Percentiles rank a stretch among this genome's conserved stretches.
phyloP scores from a whole-genome alignment of 2,888 invertebrate species.

The Drosophila melanosoma region DNA sequence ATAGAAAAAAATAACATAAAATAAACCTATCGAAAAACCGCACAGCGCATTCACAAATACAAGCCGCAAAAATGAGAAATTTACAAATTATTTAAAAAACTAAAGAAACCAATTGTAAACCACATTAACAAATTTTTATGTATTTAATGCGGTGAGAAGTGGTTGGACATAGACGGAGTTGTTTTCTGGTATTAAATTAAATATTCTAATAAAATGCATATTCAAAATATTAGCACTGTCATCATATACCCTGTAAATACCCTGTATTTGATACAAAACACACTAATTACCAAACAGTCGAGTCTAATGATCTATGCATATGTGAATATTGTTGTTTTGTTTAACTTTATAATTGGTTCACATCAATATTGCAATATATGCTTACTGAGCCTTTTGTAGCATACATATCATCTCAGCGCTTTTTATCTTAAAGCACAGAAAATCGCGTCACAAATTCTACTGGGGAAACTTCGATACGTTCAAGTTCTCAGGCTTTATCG shows the following conservation, averaged over 20 bases:
- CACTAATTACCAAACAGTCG: background rate
- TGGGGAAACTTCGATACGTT: conserved; percentile 44
- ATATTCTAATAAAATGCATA: background rate
- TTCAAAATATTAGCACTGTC: background rate
- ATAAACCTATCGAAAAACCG: conserved; percentile 35
- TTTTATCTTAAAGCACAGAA: conserved; percentile 17
- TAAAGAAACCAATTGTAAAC: background rate
- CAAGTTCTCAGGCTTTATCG: conserved; percentile 59
- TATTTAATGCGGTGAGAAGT: background rate
- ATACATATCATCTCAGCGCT: conserved; percentile 23
- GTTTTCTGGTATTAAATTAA: background rate
- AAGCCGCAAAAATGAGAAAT: conserved; percentile 32
- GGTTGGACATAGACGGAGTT: background rate
- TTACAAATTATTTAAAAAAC: conserved; percentile 43
- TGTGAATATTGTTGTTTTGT: background rate
- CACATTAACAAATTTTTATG: background rate
- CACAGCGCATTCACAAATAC: conserved; percentile 21
- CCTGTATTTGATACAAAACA: background rate
- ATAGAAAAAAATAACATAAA: conserved; percentile 17
- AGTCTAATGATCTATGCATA: background rate
- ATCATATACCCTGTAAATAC: background rate
- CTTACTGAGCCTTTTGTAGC: conserved; percentile 7
- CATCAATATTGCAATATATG: conserved; percentile 6
- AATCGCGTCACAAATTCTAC: conserved; percentile 36
- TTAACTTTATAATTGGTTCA: background rate